These are phyloP conservation scores for Ypsolopha sequella DNA, from an alignment of 2,888 invertebrate species.

Conservation along the genomic window DNA sequence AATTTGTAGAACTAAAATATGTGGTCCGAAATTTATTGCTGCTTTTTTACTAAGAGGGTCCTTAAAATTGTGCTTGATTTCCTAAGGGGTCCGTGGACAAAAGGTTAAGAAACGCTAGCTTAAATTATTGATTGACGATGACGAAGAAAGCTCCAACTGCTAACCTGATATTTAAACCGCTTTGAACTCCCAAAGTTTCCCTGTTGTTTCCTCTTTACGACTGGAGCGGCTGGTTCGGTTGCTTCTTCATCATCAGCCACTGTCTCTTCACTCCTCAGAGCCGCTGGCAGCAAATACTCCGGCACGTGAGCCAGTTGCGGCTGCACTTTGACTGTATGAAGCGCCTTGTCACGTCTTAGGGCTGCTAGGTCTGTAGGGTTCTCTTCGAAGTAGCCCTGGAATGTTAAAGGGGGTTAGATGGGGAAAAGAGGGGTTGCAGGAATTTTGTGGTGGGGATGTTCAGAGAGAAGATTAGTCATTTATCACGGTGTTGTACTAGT, in stretches of 20 bases:
- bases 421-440: not conserved
- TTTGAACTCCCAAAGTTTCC: conserved; percentile 44
- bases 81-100: no score
- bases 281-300: conserved; percentile 88
- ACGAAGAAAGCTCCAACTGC: conserved; percentile 3
- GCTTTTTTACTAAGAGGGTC: no score
- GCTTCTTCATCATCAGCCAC: conserved; percentile 25
- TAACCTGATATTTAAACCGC: conserved; percentile 55
- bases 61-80: no score
- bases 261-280: conserved; percentile 76
- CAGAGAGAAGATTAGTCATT: conserved; percentile 69
- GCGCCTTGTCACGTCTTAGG: conserved; percentile 85
- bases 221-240: conserved; percentile 17
- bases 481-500: conserved; percentile 32
- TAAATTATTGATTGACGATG: not conserved
- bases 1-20: no score
- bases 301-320: conserved; percentile 92
- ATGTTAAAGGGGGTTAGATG: not conserved
- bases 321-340: conserved; percentile 87
- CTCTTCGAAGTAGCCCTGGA: conserved; percentile 89
- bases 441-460: conserved; percentile 10
- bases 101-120: no score
- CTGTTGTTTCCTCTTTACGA: conserved; percentile 32
- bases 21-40: no score
- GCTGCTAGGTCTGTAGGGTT: conserved; percentile 91